These are phyloP conservation scores for Miltochrista miniata DNA, from an alignment of 2,888 invertebrate genomes.

Conservation along the genomic window DNA sequence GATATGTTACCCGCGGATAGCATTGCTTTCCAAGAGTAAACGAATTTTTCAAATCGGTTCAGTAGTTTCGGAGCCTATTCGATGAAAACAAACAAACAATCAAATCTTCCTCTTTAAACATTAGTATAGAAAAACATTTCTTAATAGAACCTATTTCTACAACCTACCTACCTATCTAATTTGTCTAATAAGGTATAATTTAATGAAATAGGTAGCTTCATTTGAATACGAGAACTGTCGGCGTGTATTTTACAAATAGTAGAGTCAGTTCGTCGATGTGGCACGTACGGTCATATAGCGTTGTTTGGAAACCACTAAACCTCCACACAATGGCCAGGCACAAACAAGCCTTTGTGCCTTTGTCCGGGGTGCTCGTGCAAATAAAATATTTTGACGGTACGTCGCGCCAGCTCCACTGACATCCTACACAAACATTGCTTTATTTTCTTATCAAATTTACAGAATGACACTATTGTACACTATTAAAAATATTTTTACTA, in stretches of 20 bases:
- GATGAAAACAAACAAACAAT: too few relatives aligned
- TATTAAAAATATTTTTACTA: too few relatives aligned
- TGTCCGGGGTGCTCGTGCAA: conserved; percentile 55
- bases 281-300: conserved; percentile 39
- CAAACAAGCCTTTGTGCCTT: conserved; percentile 64
- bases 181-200: too few relatives aligned
- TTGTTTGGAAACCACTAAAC: conserved; percentile 66
- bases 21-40: too few relatives aligned
- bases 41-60: too few relatives aligned
- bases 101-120: too few relatives aligned
- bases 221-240: neutral
- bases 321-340: conserved; percentile 60
- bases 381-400: conserved; percentile 67
- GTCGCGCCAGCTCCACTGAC: conserved; percentile 38
- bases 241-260: neutral
- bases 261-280: conserved; percentile 13
- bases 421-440: conserved; percentile 51
- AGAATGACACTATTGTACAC: conserved; percentile 10
- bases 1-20: too few relatives aligned
- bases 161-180: neutral
- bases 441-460: conserved; percentile 28
- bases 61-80: too few relatives aligned
- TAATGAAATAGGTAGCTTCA: too few relatives aligned
- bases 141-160: too few relatives aligned
- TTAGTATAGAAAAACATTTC: too few relatives aligned